Base-by-base conservation (phyloP, 2,888 invertebrate species). In the Uloborus plumipes region DNA sequence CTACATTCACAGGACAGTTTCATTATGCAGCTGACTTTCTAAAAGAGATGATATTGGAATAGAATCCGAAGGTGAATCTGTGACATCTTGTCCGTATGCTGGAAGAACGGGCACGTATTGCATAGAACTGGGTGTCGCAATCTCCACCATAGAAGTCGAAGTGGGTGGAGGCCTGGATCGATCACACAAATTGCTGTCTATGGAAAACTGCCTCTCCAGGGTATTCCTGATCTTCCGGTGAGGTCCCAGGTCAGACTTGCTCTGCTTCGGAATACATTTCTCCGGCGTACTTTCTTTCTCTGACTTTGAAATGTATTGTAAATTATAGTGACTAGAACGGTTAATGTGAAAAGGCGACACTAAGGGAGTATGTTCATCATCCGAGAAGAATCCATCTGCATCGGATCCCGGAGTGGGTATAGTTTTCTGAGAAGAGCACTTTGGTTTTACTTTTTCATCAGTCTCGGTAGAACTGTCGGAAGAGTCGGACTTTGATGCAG, bases 341-440 rank as follows among this genome's bases (percentile, higher is more conserved):
- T 62, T 77, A 15, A 77, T 13, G 22, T 85, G 85, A 47, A 77
- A 76, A 11, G 85, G 85, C 2, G 85, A 85, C 9, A 85, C 85
- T 13, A 85, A 64, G n/a, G 85, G 85, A 3, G 85, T 85, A 13
- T 85, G 83, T 39, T 85, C 85, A 39, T 85, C 85, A 58, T 84
- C 85, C 9, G 84, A 84, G 26, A 61, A 78, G 55, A 80, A 83
- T 4, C 73, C 83, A 49, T 84, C 83, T 3, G 83, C 75, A 18
- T 81, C 81, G 7, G 74, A 74, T 16, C 66, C 62, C 18, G 78
- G 78, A 16, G 78, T 74, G 1, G 70, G 73, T 4, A 66, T 0
- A 14, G 71, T 70, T 53, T 74, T 79, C 18, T 55, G 67, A 9
- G 71, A 26, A 2, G 55, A 16, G 62, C 50, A 16, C 39, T 67